Evolutionary conservation across 2,113 vertebrate genomes (phyloP), one percentile per base, ranked within the genome.

Genomic region (Pogona vitticeps): DNA sequence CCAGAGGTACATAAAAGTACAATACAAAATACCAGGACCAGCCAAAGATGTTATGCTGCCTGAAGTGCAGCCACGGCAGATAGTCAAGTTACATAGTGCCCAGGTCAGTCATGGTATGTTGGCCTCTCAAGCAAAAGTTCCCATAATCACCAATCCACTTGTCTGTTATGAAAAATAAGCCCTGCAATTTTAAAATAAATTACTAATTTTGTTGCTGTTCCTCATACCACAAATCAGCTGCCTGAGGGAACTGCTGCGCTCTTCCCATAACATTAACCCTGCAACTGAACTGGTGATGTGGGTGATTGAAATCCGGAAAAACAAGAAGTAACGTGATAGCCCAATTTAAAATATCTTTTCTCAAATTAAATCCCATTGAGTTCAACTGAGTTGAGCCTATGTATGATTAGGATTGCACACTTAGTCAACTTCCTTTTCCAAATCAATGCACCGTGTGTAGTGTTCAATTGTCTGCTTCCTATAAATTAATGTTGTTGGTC

Each of bases 381-480:
- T 65, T 63, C 38, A 33, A 3, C 70, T 70, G 20, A 17, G 40
- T 23, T 59, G 26, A 46, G 18, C 63, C 63, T 40, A 76, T 17
- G 3, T 18, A 6, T 67, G 31, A 65, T 14, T 67, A 67, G 31
- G 8, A 7, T 26, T 77, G 42, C 7, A 33, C 1, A 9, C 73
- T 77, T 65, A 84, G 38, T 77, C 40, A 56, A 14, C 42, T 85
- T 85, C 73, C 73, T 77, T 2, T 85, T 85, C 61, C 73, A 85
- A 36, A 61, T 33, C 52, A 36, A 77, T 42, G 21, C 9, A 6
- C 28, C n/a, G 26, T 15, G 17, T 65, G 78, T 17, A 36, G 63
- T 79, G 38, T 46, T 46, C 31, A 67, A 13, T 26, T 85, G 36
- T 84, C 76, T 77, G 31, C 42, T 36, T 70, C 20, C 68, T 2